Percentiles rank a stretch among this genome's conserved stretches.
phyloP scores from a whole-genome alignment of 1,140 invertebrate species.

The Bombus fervidus region DNA sequence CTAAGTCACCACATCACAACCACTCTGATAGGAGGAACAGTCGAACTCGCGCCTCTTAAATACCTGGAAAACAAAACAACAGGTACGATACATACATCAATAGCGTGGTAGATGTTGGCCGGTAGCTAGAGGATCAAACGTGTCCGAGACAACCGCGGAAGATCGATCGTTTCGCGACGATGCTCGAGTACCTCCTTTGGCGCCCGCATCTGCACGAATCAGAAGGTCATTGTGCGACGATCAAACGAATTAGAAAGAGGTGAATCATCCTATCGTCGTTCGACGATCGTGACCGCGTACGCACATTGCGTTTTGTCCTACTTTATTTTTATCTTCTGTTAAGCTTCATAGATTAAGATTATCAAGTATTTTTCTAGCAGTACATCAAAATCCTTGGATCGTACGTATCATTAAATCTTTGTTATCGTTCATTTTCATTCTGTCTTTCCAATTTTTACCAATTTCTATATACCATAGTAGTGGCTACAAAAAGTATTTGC shows the following conservation, averaged over 20 bases:
- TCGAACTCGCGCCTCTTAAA: conserved; percentile 49
- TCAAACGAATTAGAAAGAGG: conserved; percentile 28
- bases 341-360: background rate
- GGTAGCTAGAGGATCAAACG: background rate
- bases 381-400: background rate
- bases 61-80: conserved; percentile 4
- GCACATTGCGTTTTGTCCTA: background rate
- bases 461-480: too few relatives aligned
- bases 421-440: too few relatives aligned
- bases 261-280: conserved; percentile 22
- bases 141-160: background rate
- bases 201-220: conserved; percentile 39
- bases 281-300: background rate
- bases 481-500: too few relatives aligned
- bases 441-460: too few relatives aligned
- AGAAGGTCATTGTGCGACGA: conserved; percentile 29
- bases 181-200: background rate
- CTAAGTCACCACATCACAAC: conserved; percentile 88
- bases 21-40: conserved; percentile 86
- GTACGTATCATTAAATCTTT: too few relatives aligned
- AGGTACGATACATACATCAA: background rate
- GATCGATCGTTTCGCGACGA: conserved; percentile 29
- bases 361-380: background rate
- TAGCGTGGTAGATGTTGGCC: too few relatives aligned
- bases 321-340: background rate